These are phyloP conservation scores for Mythimna lalbum DNA, from an alignment of 2,888 invertebrate species.

Conservation along the genomic window DNA sequence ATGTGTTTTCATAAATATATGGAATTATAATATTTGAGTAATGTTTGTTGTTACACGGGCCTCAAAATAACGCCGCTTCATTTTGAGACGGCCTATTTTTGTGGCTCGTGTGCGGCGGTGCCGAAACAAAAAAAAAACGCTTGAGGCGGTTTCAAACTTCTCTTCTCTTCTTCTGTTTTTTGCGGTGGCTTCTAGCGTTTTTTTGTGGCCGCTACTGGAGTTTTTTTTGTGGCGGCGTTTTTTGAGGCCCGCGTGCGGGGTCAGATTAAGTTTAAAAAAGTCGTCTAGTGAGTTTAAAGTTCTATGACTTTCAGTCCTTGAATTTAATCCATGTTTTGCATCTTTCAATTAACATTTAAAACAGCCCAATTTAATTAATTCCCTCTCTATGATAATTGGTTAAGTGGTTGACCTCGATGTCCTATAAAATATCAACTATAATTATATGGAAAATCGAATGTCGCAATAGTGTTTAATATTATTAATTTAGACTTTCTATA, in stretches of 20 bases:
- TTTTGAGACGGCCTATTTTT: too few relatives aligned
- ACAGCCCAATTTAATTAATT: conserved; percentile 7
- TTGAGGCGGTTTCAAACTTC: too few relatives aligned
- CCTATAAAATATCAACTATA: conserved; percentile 11
- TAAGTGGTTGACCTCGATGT: conserved; percentile 28
- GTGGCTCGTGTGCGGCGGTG: too few relatives aligned
- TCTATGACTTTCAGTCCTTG: not conserved
- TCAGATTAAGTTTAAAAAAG: too few relatives aligned
- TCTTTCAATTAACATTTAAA: conserved; percentile 13
- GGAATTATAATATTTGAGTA: not conserved
- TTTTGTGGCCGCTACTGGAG: too few relatives aligned
- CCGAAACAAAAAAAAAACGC: too few relatives aligned
- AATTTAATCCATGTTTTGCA: conserved; percentile 6
- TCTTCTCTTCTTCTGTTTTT: too few relatives aligned
- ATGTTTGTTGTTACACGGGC: too few relatives aligned
- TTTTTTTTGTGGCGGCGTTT: too few relatives aligned
- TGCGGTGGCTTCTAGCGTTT: too few relatives aligned
- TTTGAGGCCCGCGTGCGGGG: too few relatives aligned
- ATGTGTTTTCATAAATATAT: conserved; percentile 22
- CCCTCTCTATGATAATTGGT: conserved; percentile 20
- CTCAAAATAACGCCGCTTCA: too few relatives aligned
- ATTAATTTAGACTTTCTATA: conserved; percentile 22
- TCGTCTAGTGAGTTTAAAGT: not conserved
- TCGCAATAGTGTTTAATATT: conserved; percentile 16
- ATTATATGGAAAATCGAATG: conserved; percentile 28